A percentile compares a stretch with the other conserved stretches of the same genome.
phyloP scores from a whole-genome alignment of 2,113 vertebrate genomes.

The Corynorhinus townsendii region DNA sequence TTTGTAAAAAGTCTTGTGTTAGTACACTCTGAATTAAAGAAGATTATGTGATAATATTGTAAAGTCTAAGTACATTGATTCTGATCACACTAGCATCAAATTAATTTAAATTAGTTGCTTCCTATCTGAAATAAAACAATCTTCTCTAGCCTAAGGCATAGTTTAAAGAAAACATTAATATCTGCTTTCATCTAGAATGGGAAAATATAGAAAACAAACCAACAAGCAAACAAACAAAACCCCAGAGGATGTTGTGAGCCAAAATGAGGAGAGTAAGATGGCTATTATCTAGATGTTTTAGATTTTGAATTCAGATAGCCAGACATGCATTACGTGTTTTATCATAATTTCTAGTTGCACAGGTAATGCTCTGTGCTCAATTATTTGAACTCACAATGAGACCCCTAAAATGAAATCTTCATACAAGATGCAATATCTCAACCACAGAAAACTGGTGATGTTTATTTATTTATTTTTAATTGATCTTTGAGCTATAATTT shows the following conservation, averaged over 20 bases:
- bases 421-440: neutral
- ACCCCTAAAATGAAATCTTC: slow-evolving; percentile 38
- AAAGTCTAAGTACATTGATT: neutral
- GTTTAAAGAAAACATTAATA: slow-evolving; percentile 26
- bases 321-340: neutral
- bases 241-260: slow-evolving; percentile 52
- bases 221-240: slow-evolving; percentile 31
- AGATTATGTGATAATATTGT: neutral
- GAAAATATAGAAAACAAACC: slow-evolving; percentile 38
- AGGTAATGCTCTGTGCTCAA: neutral
- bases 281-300: slow-evolving; percentile 52
- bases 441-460: neutral
- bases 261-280: slow-evolving; percentile 68
- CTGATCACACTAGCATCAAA: neutral
- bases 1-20: neutral
- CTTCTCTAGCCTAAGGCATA: neutral
- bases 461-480: neutral
- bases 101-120: neutral
- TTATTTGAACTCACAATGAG: slow-evolving; percentile 26
- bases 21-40: neutral
- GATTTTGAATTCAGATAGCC: slow-evolving; percentile 48
- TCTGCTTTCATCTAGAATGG: slow-evolving; percentile 32
- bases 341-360: slow-evolving; percentile 26
- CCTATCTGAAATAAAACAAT: neutral
- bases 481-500: neutral